These are phyloP conservation scores for Eilema griseolum DNA, from an alignment of 2,888 invertebrate species.

Conservation along the genomic window DNA sequence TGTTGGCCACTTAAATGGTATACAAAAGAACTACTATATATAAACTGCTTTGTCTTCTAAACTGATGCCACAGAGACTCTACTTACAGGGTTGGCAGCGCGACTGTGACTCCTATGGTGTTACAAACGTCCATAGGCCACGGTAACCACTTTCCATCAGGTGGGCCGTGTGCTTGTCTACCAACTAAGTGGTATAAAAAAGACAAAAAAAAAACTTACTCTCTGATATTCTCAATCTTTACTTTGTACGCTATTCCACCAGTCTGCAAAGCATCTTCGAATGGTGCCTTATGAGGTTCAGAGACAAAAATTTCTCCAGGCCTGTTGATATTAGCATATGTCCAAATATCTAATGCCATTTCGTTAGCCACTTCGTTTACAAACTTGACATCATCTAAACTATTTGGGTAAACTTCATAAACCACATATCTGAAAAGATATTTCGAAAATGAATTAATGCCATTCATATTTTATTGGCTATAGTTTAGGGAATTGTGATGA, in stretches of 20 bases:
- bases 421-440: conserved; percentile 59
- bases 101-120: no score
- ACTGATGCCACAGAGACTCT: no score
- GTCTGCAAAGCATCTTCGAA: conserved; percentile 58
- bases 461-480: neutral
- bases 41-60: no score
- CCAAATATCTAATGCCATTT: conserved; percentile 66
- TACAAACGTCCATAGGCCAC: no score
- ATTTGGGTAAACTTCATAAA: conserved; percentile 63
- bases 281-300: conserved; percentile 49
- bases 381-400: conserved; percentile 54
- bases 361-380: conserved; percentile 55
- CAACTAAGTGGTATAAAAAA: no score
- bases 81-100: no score
- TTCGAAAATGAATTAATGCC: neutral
- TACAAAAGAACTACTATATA: no score
- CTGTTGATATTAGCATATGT: conserved; percentile 56
- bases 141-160: no score
- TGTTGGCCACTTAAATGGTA: no score
- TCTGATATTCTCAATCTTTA: conserved; percentile 64
- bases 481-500: neutral
- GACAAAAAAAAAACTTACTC: conserved; percentile 68
- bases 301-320: conserved; percentile 63
- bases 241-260: conserved; percentile 55
- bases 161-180: no score